These are phyloP conservation scores for Hemibagrus guttatus DNA, from an alignment of 2,797 vertebrate species.

Conservation along the genomic window DNA sequence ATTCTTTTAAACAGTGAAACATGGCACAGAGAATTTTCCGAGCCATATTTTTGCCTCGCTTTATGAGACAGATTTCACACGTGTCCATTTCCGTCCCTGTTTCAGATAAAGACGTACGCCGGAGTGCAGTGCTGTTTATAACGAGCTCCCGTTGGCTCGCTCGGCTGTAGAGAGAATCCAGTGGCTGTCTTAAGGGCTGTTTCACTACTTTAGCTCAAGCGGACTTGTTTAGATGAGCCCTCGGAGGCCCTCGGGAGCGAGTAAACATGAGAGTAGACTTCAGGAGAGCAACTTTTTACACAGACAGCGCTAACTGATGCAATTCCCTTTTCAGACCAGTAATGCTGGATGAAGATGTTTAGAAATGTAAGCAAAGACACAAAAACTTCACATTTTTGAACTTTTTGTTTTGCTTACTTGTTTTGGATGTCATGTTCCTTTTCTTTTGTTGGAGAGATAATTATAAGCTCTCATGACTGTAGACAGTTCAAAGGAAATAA, in stretches of 20 bases:
- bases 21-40: background rate
- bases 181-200: constrained; percentile 14
- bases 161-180: constrained; percentile 7
- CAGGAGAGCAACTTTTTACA: background rate
- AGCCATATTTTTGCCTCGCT: background rate
- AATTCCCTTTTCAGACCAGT: constrained; percentile 18
- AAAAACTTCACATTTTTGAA: background rate
- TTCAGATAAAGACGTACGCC: constrained; percentile 34
- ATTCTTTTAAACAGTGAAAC: constrained; percentile 17
- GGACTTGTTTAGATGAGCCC: constrained; percentile 22
- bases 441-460: background rate
- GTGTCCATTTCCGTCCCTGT: constrained; percentile 34
- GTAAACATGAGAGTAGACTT: constrained; percentile 16
- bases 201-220: constrained; percentile 27
- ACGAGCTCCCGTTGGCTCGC: background rate
- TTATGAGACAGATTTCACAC: constrained; percentile 40
- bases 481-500: background rate
- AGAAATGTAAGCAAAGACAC: background rate
- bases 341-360: constrained; percentile 21
- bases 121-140: background rate
- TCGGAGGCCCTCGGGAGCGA: background rate
- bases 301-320: constrained; percentile 21
- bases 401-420: background rate
- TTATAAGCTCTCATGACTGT: background rate
- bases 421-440: background rate